Conservation (phyloP, 1,140 invertebrate genomes). For the Drosophila pachea region DNA sequence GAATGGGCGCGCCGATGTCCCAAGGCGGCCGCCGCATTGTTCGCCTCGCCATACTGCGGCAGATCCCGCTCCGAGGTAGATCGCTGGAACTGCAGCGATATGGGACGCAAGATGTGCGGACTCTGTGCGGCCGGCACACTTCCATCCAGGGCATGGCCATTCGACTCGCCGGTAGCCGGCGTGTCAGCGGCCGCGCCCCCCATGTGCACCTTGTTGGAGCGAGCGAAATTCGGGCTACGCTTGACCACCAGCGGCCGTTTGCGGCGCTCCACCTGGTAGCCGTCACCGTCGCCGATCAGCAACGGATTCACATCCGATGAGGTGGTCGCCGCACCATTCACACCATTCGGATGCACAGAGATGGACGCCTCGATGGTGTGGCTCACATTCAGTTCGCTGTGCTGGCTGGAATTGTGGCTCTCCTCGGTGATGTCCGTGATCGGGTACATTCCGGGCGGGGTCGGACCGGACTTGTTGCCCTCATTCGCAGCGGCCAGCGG, state of each 20-base stretch:
- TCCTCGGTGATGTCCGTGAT: conserved; percentile 76
- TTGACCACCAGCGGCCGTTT: conserved; percentile 71
- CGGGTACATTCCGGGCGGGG: conserved; percentile 64
- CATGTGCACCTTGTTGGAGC: conserved; percentile 27
- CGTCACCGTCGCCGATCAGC: conserved; percentile 47
- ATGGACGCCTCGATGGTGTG: conserved; percentile 63
- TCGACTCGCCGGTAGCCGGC: background rate
- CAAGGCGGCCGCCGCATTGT: conserved; percentile 14
- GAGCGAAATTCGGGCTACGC: conserved; percentile 66
- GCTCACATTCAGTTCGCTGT: conserved; percentile 68
- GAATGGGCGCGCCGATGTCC: conserved; percentile 73
- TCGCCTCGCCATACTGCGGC: conserved; percentile 52
- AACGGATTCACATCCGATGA: conserved; percentile 72
- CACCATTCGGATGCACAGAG: conserved; percentile 62
- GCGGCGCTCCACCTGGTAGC: conserved; percentile 60
- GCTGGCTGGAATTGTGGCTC: conserved; percentile 74
- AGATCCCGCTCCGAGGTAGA: conserved; percentile 73
- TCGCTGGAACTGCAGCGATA: conserved; percentile 69
- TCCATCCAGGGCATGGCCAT: conserved; percentile 5
- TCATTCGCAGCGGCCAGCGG: conserved; percentile 30
- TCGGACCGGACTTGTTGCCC: conserved; percentile 51
- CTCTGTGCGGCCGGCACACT: background rate
- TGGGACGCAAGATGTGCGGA: conserved; percentile 48
- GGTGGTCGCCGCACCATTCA: conserved; percentile 10
- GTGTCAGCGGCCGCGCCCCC: background rate